Conservation (phyloP, 2,797 vertebrate genomes). For the Poecilia velifera region DNA sequence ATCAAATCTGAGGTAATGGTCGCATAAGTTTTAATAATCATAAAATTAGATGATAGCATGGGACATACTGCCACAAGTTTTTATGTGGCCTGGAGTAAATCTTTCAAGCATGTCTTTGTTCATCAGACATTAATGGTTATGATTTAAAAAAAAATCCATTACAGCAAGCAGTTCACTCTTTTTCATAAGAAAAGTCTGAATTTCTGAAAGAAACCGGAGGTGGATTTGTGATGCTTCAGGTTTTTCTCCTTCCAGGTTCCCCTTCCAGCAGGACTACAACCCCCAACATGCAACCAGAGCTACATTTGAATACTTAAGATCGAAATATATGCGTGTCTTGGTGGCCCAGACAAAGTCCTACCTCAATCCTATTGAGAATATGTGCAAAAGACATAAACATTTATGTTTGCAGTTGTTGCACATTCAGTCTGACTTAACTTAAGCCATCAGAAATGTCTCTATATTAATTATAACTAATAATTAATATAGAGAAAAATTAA, state of each 20-base stretch:
- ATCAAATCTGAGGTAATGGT: conserved; percentile 53
- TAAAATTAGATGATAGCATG: conserved; percentile 36
- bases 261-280: background rate
- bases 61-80: conserved; percentile 22
- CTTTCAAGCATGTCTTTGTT: conserved; percentile 19
- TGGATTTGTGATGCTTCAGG: conserved; percentile 13
- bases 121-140: conserved; percentile 32
- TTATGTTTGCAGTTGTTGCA: too few species aligned
- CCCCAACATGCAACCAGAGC: background rate
- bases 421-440: too few species aligned
- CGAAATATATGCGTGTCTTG: background rate
- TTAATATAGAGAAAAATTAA: too few species aligned
- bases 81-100: conserved; percentile 17
- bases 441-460: too few species aligned
- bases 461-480: too few species aligned
- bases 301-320: background rate
- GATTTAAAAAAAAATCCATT: background rate
- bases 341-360: background rate
- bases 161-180: background rate
- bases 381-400: too few species aligned
- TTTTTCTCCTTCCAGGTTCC: background rate
- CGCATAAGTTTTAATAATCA: conserved; percentile 55
- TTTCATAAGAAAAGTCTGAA: conserved; percentile 2
- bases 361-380: too few species aligned
- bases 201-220: conserved; percentile 5